Percentiles rank a stretch among this genome's conserved stretches.
These are phyloP conservation scores for Nebria brevicollis DNA, from an alignment of 2,888 invertebrate species.

Conservation along the genomic window DNA sequence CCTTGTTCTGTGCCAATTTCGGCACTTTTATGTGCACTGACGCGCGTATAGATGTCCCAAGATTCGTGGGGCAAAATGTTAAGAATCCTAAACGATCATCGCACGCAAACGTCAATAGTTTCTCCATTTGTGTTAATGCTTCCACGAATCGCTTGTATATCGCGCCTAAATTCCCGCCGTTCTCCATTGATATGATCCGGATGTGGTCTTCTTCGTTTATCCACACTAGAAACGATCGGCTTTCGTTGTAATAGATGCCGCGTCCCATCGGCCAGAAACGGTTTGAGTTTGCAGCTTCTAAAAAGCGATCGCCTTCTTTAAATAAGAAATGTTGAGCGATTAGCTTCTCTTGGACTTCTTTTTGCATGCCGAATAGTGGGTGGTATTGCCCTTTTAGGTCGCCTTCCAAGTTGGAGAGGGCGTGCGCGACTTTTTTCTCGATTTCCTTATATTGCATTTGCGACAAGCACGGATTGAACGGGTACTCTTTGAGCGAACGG, in stretches of 20 bases:
- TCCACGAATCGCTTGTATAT: conserved; percentile 68
- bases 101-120: conserved; percentile 66
- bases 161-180: conserved; percentile 89
- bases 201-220: conserved; percentile 98
- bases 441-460: conserved; percentile 72
- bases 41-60: conserved; percentile 76
- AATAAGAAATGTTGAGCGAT: conserved; percentile 97
- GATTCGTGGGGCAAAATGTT: conserved; percentile 79
- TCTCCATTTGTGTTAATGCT: conserved; percentile 67
- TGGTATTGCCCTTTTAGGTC: conserved; percentile 93
- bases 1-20: conserved; percentile 65
- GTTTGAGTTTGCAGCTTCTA: conserved; percentile 91
- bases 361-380: conserved; percentile 92
- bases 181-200: conserved; percentile 96
- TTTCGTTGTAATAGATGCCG: conserved; percentile 95
- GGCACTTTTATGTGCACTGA: conserved; percentile 77
- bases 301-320: conserved; percentile 92
- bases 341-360: conserved; percentile 90
- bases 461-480: conserved; percentile 76
- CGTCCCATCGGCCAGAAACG: conserved; percentile 94
- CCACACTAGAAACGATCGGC: conserved; percentile 97
- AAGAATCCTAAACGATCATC: conserved; percentile 73
- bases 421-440: conserved; percentile 66
- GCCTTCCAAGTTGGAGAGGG: conserved; percentile 62
- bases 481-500: conserved; percentile 70